Evolutionary conservation across 2,888 invertebrate genomes (phyloP), one percentile per base, ranked within the genome.

Genomic region (Drosophila austrosaltans): DNA sequence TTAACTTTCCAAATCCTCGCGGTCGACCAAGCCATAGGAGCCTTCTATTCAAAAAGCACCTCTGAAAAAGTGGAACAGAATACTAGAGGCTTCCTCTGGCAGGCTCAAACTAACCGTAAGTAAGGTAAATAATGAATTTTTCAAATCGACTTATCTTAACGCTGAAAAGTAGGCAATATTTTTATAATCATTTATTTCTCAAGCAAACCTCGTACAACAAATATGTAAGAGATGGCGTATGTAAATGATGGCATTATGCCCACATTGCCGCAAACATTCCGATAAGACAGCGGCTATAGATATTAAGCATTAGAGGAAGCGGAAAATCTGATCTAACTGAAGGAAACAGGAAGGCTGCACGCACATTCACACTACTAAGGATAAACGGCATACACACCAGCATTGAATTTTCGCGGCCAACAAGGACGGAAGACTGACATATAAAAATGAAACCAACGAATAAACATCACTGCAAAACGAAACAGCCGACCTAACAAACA

Each of bases 241-340:
- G 61, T 57, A 72, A 73, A 66, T 62, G 74, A 58, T 32, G 54
- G 54, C 75, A 73, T 72, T 67, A 67, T 62, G 74, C 36, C 20
- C 16, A 40, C 54, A 64, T 22, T 25, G 70, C 44, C 62, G 53
- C 63, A 58, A 59, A 70, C 53, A 54, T 59, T 72, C 28, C 28
- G 62, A 44, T 66, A 76, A 74, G 66, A 75, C 79, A 71, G 81
- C 78, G 73, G 85, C 72, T 78, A 74, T 72, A 54, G 66, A 30
- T 53, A 77, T 81, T 81, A 68, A 78, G 72, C 63, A 63, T 56
- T 68, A 57, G 57, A 61, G 42, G 59, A 39, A 39, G 57, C 57
- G 28, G 44, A 53, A 63, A 63, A 66, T 76, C 74, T 42, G 61
- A 75, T 75, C 36, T 10, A 42, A 54, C 20, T 22, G 8, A 20